Conservation (phyloP, 2,888 invertebrate genomes). For the Flexamia atlantica region DNA sequence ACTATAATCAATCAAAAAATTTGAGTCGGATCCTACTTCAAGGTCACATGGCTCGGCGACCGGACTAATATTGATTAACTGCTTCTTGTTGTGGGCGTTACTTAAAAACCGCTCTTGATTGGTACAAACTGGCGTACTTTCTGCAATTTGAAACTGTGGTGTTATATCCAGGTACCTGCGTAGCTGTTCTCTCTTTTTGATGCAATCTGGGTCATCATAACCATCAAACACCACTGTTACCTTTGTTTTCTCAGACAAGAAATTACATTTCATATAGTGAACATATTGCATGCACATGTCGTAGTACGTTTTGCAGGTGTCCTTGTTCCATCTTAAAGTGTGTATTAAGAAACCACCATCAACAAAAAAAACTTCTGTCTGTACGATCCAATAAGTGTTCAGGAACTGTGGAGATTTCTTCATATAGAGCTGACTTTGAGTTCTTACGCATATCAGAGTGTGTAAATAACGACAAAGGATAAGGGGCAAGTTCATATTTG, state of each 20-base stretch:
- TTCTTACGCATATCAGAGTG: constrained; percentile 19
- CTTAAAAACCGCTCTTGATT: constrained; percentile 69
- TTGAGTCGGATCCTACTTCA: too few species aligned
- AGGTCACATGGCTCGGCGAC: too few species aligned
- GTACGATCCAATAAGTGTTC: not conserved
- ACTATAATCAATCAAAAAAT: too few species aligned
- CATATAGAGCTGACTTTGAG: constrained; percentile 19
- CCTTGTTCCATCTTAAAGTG: not conserved
- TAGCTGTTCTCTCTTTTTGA: not conserved
- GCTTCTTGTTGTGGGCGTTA: constrained; percentile 67
- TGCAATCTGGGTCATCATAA: constrained; percentile 64
- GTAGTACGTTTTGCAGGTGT: not conserved
- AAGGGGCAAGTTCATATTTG: constrained; percentile 42
- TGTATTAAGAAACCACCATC: constrained; percentile 7
- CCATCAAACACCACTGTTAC: constrained; percentile 69
- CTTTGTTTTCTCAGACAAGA: not conserved
- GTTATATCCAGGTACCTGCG: constrained; percentile 42
- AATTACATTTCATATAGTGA: not conserved
- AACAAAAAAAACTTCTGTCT: not conserved
- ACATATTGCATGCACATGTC: not conserved
- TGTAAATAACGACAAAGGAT: constrained; percentile 27
- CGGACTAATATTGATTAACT: constrained; percentile 70
- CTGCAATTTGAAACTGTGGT: constrained; percentile 62
- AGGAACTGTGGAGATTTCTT: not conserved
- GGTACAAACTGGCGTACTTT: constrained; percentile 6